A percentile compares a stretch with the other conserved stretches of the same genome.
These are phyloP conservation scores for Gastracanthus pulcherrimus DNA, from an alignment of 2,888 invertebrate species.

Conservation along the genomic window DNA sequence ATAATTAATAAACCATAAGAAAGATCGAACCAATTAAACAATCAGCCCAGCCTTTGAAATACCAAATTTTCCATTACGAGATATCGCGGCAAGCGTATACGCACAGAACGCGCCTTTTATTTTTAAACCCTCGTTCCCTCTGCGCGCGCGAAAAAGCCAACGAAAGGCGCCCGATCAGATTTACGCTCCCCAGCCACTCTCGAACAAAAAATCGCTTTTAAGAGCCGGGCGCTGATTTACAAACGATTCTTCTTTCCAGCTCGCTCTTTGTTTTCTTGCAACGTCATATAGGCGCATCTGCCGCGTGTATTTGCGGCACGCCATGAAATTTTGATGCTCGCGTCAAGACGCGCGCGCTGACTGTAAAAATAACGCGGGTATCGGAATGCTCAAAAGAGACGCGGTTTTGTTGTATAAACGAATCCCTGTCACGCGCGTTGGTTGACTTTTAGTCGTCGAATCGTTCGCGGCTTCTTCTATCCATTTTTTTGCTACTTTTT, in stretches of 20 bases:
- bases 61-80: slow-evolving; percentile 8
- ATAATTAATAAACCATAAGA: no score
- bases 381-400: slow-evolving; percentile 6
- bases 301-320: background rate
- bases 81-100: background rate
- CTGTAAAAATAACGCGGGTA: slow-evolving; percentile 44
- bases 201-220: slow-evolving; percentile 16
- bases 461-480: background rate
- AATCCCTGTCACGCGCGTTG: slow-evolving; percentile 16
- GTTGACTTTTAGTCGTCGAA: slow-evolving; percentile 15
- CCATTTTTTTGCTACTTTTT: background rate
- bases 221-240: slow-evolving; percentile 35
- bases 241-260: background rate
- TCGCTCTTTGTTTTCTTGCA: background rate
- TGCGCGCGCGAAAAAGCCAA: slow-evolving; percentile 1
- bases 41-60: background rate
- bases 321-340: slow-evolving; percentile 40
- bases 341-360: slow-evolving; percentile 23
- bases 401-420: slow-evolving; percentile 28
- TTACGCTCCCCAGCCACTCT: slow-evolving; percentile 2
- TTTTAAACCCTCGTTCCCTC: slow-evolving; percentile 25
- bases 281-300: background rate
- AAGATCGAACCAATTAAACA: background rate
- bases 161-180: slow-evolving; percentile 15
- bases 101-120: slow-evolving; percentile 14